Conservation (phyloP, 2,888 invertebrate species). For the Ochropleura leucogaster region DNA sequence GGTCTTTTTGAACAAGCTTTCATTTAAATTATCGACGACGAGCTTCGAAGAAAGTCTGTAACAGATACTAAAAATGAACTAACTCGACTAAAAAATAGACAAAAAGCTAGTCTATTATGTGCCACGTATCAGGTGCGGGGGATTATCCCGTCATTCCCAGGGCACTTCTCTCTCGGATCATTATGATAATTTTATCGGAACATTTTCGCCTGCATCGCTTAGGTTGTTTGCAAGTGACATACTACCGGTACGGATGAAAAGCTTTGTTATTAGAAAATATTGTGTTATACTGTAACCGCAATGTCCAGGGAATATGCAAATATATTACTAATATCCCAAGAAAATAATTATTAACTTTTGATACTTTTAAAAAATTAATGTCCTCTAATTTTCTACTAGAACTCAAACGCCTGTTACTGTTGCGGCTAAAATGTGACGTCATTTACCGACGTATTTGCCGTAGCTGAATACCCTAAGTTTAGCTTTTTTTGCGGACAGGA, state of each 20-base stretch:
- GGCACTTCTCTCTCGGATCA: slow-evolving; percentile 75
- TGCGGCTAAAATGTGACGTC: too few species aligned
- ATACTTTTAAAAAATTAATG: too few species aligned
- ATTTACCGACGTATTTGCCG: too few species aligned
- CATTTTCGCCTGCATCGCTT: slow-evolving; percentile 81
- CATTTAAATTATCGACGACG: slow-evolving; percentile 18
- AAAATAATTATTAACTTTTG: too few species aligned
- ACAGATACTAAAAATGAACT: slow-evolving; percentile 30
- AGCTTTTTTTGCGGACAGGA: too few species aligned
- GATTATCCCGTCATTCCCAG: slow-evolving; percentile 78
- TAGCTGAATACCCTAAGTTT: not conserved
- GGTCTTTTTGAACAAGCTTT: not conserved
- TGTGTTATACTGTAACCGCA: not conserved
- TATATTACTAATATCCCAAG: too few species aligned
- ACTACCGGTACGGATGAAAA: slow-evolving; percentile 41
- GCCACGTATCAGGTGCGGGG: slow-evolving; percentile 51
- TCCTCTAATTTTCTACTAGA: too few species aligned
- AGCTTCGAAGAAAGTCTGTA: slow-evolving; percentile 26
- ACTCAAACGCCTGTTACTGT: too few species aligned
- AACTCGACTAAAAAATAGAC: slow-evolving; percentile 16
- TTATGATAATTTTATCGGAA: slow-evolving; percentile 88
- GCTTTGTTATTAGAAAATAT: not conserved
- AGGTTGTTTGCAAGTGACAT: slow-evolving; percentile 68
- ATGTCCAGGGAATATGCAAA: too few species aligned
- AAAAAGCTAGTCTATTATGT: slow-evolving; percentile 35